phyloP scores from a whole-genome alignment of 2,113 vertebrate genomes.

The Bagarius yarrelli region DNA sequence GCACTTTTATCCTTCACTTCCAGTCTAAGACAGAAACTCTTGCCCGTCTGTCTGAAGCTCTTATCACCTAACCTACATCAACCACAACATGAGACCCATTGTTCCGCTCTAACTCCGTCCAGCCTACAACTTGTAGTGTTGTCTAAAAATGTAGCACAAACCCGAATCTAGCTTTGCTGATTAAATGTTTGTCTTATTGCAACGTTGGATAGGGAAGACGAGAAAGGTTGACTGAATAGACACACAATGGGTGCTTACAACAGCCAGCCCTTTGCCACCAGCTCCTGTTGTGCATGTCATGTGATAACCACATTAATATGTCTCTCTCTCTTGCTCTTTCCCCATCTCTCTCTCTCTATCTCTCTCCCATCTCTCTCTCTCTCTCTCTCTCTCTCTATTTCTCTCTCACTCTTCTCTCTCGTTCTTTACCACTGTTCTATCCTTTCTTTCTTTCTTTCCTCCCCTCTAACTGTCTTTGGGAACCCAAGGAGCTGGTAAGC shows the following conservation, averaged over 20 bases:
- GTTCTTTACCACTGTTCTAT: constrained; percentile 53
- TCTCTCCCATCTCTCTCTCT: constrained; percentile 39
- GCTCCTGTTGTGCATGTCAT: constrained; percentile 79
- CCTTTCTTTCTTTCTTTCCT: constrained; percentile 60
- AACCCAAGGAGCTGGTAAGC: constrained; percentile 96
- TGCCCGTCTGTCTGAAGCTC: constrained; percentile 17
- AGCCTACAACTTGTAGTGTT: neutral
- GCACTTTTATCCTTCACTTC: constrained; percentile 13
- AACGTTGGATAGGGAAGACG: constrained; percentile 45
- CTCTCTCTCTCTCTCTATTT: constrained; percentile 46
- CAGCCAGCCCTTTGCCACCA: constrained; percentile 61
- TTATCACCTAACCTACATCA: constrained; percentile 1
- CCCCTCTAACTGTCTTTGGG: constrained; percentile 76
- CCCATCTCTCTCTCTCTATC: constrained; percentile 46
- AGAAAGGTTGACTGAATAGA: constrained; percentile 36
- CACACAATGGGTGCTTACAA: constrained; percentile 47
- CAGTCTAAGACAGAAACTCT: neutral
- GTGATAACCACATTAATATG: constrained; percentile 86
- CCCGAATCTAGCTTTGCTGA: neutral
- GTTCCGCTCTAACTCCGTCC: neutral
- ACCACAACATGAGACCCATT: neutral
- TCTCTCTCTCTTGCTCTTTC: constrained; percentile 57
- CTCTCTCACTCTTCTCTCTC: constrained; percentile 55
- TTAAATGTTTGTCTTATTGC: neutral
- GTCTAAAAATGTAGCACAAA: neutral